Percentiles rank a stretch among this genome's conserved stretches.
Conservation (phyloP, 2,797 vertebrate species). For the Bufotes viridis region DNA sequence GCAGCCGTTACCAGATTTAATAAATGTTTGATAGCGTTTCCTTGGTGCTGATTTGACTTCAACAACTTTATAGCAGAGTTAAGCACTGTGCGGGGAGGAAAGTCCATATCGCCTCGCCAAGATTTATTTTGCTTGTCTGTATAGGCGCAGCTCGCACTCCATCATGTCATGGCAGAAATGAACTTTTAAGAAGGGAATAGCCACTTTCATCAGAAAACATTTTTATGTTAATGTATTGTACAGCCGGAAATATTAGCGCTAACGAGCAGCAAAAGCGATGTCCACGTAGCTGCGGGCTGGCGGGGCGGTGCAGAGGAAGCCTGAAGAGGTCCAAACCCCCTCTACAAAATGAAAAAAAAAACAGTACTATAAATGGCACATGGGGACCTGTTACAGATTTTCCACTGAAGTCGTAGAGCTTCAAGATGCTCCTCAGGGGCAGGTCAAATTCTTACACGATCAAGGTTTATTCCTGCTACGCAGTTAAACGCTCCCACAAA, state of each 20-base stretch:
- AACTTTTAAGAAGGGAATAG: not conserved
- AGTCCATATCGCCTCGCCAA: not conserved
- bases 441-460: too few relatives aligned
- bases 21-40: conserved; percentile 20
- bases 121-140: conserved; percentile 7
- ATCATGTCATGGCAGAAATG: not conserved
- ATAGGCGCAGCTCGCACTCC: not conserved
- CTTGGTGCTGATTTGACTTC: not conserved
- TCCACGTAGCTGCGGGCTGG: too few relatives aligned
- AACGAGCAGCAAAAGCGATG: not conserved
- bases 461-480: too few relatives aligned
- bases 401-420: too few relatives aligned
- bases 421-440: too few relatives aligned
- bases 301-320: too few relatives aligned
- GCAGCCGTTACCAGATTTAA: conserved; percentile 9
- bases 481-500: too few relatives aligned
- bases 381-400: too few relatives aligned
- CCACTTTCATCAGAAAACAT: conserved; percentile 2
- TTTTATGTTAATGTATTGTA: conserved; percentile 6
- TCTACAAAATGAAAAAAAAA: too few relatives aligned
- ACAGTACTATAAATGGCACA: too few relatives aligned
- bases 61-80: conserved; percentile 3
- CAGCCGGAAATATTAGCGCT: not conserved
- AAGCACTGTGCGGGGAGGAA: conserved; percentile 5
- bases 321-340: too few relatives aligned